Evolutionary conservation across 2,888 invertebrate genomes (phyloP), one percentile per base, ranked within the genome.

Genomic region (Chymomyza caudatula): DNA sequence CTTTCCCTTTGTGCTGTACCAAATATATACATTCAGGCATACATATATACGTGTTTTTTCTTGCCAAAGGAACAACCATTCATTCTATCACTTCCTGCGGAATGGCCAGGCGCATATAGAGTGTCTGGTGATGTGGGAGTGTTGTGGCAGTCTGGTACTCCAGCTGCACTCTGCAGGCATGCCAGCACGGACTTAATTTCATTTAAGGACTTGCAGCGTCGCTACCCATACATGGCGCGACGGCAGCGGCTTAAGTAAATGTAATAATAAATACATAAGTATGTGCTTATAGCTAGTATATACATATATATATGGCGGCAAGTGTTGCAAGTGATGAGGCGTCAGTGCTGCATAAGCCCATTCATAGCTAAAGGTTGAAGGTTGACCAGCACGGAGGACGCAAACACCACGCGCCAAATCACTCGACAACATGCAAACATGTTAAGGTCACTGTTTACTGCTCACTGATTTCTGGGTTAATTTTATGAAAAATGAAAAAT

Each of bases 401-500:
- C 25, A 17, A 49, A 15, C 49, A 49, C 19, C 58, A 66, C 63
- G 65, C 67, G 83, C 85, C 71, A 25, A n/a, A 29, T n/a, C 15
- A 55, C 47, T 0, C 47, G 19, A 47, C 47, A 47, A 47, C 47
- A 47, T 47, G n/a, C 22, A 29, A 29, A 54, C 29, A 29, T 29
- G 15, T n/a, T 29, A 87, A 86, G 87, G 82, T 82, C 87, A 86
- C 76, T 85, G 87, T 87, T 82, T 86, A 87, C 78, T 82, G 80
- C 56, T 67, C 83, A 86, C 67, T 47, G 69, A 86, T 73, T 84
- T 85, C 84, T 83, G 80, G 84, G 74, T 85, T 85, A 87, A 86
- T 85, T 87, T 87, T 73, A 80, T 87, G 88, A 88, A 88, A 88
- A 88, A 89, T 88, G 79, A 76, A 82, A 81, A 83, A 88, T 88